These are phyloP conservation scores for Corythoichthys haematopterus DNA, from an alignment of 2,113 vertebrate species.

Conservation along the genomic window DNA sequence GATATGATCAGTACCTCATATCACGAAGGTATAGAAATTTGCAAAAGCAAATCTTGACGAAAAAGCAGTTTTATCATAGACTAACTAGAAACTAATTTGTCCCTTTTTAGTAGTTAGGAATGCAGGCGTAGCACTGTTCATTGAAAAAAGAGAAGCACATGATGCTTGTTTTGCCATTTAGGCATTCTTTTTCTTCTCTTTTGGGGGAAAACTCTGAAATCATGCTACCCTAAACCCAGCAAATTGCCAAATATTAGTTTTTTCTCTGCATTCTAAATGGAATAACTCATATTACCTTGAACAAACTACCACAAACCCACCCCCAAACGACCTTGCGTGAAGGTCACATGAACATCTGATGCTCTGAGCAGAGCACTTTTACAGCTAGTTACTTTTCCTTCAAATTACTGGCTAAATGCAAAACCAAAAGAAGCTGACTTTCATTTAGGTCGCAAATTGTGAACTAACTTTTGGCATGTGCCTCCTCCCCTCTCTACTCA, in stretches of 20 bases:
- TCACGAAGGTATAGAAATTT: no score
- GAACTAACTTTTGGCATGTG: background rate
- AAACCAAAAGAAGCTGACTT: constrained; percentile 10
- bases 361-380: constrained; percentile 20
- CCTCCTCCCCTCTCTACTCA: background rate
- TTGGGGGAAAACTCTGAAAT: background rate
- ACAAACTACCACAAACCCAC: background rate
- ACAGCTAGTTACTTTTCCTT: background rate
- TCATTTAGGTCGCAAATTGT: constrained; percentile 1
- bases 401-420: background rate
- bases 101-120: background rate
- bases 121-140: background rate
- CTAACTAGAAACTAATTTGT: no score
- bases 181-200: background rate
- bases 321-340: constrained; percentile 51
- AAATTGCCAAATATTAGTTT: background rate
- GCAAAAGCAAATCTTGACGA: no score
- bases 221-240: background rate
- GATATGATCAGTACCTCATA: no score
- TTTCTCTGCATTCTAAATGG: background rate
- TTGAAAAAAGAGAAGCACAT: background rate
- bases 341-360: constrained; percentile 56
- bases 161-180: background rate
- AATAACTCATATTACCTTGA: background rate
- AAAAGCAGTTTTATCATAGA: no score